phyloP scores from a whole-genome alignment of 2,113 vertebrate genomes.

The Cranoglanis bouderius region DNA sequence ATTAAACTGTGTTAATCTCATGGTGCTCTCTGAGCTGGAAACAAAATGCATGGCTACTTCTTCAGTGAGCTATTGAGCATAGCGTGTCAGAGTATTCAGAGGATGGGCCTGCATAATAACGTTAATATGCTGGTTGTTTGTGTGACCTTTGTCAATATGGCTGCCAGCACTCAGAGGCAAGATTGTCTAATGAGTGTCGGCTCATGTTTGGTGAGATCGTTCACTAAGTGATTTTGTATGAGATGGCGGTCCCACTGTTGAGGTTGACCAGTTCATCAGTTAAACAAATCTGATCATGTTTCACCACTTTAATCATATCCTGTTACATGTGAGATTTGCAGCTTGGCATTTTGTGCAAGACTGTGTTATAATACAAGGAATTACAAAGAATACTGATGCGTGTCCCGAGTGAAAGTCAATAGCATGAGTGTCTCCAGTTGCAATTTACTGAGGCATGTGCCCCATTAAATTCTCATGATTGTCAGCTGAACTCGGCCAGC shows the following conservation, averaged over 20 bases:
- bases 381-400: constrained; percentile 5
- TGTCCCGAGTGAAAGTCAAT: not conserved
- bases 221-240: constrained; percentile 48
- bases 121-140: constrained; percentile 70
- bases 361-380: not conserved
- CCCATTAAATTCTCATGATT: not conserved
- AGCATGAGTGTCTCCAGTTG: not conserved
- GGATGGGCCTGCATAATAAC: constrained; percentile 68
- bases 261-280: constrained; percentile 46
- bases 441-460: not conserved
- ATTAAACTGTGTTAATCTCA: constrained; percentile 61
- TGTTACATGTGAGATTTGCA: constrained; percentile 33
- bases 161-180: constrained; percentile 56
- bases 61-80: constrained; percentile 63
- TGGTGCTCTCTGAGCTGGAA: constrained; percentile 59
- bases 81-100: constrained; percentile 60
- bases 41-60: constrained; percentile 63
- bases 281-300: constrained; percentile 43
- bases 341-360: not conserved
- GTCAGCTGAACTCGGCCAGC: not conserved
- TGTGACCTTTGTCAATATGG: constrained; percentile 60
- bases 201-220: constrained; percentile 59
- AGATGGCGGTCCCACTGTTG: constrained; percentile 42
- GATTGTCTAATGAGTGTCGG: constrained; percentile 65
- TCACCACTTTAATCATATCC: constrained; percentile 43